Evolutionary conservation across 2,888 invertebrate genomes (phyloP).

Genomic region (Sturmia bella): DNA sequence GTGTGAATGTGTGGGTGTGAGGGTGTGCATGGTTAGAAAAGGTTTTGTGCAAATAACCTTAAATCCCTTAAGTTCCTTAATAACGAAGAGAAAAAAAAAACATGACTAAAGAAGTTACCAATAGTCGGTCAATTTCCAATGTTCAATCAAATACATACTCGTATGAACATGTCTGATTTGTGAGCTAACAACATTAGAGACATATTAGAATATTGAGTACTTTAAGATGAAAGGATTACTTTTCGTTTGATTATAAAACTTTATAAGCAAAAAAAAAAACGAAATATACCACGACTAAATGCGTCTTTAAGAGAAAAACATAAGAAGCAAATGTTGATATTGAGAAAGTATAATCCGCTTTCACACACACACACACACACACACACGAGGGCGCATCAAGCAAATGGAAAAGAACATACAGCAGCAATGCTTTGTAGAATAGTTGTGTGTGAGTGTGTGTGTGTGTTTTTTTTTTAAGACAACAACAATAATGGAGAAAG

Average conservation of each 20-base stretch:
- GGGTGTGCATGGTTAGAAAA: background rate
- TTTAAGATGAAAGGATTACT: constrained; percentile 58
- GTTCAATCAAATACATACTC: constrained; percentile 21
- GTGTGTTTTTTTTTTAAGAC: background rate
- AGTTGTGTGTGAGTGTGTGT: too few species aligned
- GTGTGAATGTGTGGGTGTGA: background rate
- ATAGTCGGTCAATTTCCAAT: constrained; percentile 56
- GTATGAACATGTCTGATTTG: constrained; percentile 20
- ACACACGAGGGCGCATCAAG: background rate
- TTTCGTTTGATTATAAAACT: constrained; percentile 64
- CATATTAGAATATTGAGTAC: constrained; percentile 57
- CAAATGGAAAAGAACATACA: constrained; percentile 6
- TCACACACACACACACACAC: background rate
- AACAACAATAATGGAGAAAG: background rate
- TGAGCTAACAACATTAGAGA: constrained; percentile 61
- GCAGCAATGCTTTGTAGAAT: constrained; percentile 15
- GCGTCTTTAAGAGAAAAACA: constrained; percentile 7
- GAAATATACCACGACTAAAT: background rate
- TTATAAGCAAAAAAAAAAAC: constrained; percentile 15
- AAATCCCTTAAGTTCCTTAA: constrained; percentile 40
- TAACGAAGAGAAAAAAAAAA: too few species aligned
- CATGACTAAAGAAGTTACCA: constrained; percentile 36
- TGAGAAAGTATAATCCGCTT: constrained; percentile 51
- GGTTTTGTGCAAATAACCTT: constrained; percentile 23
- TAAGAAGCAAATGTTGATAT: constrained; percentile 20